A percentile compares a stretch with the other conserved stretches of the same genome.
phyloP scores from a whole-genome alignment of 2,888 invertebrate species.

The Ommatoiulus sabulosus region DNA sequence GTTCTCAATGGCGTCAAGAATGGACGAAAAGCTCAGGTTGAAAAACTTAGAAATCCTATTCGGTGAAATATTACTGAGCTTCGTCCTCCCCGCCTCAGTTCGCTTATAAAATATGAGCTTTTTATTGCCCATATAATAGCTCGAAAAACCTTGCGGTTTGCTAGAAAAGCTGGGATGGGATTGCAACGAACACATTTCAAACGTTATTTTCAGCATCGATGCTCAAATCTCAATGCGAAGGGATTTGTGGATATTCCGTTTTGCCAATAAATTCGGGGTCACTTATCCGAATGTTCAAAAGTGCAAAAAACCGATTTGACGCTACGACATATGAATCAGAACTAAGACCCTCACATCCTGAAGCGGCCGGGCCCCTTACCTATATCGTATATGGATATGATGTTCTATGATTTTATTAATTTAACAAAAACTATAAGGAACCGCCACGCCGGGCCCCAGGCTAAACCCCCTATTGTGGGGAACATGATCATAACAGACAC shows the following conservation, averaged over 20 bases:
- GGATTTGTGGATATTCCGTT: slow-evolving; percentile 11
- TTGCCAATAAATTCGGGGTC: background rate
- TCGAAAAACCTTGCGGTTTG: slow-evolving; percentile 9
- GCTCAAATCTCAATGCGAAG: background rate
- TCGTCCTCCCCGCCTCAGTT: background rate
- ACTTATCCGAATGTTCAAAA: background rate
- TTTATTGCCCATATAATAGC: background rate
- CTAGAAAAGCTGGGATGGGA: background rate
- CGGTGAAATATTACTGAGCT: background rate
- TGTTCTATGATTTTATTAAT: too few relatives aligned
- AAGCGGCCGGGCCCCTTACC: too few relatives aligned
- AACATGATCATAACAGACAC: background rate
- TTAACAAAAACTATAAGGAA: too few relatives aligned
- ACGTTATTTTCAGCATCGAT: background rate
- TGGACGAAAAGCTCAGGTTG: background rate
- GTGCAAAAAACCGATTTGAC: background rate
- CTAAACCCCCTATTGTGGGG: too few relatives aligned
- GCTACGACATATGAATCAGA: background rate
- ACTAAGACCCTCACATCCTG: too few relatives aligned
- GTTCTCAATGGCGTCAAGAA: background rate
- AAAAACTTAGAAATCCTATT: background rate
- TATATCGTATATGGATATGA: too few relatives aligned
- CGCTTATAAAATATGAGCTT: slow-evolving; percentile 3
- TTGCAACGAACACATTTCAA: background rate
- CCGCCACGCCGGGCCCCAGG: too few relatives aligned